Conservation (phyloP, 1,140 invertebrate species). For the Sarcophaga bullata region DNA sequence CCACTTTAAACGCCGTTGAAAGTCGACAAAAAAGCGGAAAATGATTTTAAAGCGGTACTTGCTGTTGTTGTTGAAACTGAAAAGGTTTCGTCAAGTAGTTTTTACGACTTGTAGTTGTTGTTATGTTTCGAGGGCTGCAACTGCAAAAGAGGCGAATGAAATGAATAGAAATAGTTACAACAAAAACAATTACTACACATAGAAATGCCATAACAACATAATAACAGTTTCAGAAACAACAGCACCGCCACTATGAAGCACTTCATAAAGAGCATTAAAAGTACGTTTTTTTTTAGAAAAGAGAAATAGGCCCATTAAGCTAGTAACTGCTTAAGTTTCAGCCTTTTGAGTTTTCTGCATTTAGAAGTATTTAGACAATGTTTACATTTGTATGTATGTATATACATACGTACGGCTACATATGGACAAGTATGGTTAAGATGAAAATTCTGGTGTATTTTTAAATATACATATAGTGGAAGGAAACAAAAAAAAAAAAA, state of each 20-base stretch:
- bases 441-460: too few relatives aligned
- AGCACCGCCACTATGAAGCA: not conserved
- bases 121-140: slow-evolving; percentile 5
- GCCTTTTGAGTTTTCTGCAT: slow-evolving; percentile 11
- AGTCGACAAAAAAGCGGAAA: slow-evolving; percentile 18
- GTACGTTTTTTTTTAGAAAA: not conserved
- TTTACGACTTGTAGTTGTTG: slow-evolving; percentile 14
- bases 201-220: slow-evolving; percentile 3
- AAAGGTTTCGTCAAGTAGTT: slow-evolving; percentile 21
- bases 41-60: slow-evolving; percentile 13
- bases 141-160: not conserved
- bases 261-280: slow-evolving; percentile 10
- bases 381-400: too few relatives aligned
- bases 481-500: not conserved
- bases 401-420: too few relatives aligned
- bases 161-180: not conserved
- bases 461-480: not conserved
- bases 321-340: slow-evolving; percentile 17
- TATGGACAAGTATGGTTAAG: too few relatives aligned
- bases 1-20: slow-evolving; percentile 3
- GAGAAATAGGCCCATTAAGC: slow-evolving; percentile 19
- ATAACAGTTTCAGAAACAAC: not conserved
- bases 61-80: not conserved
- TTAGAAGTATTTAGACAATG: not conserved
- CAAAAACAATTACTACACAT: slow-evolving; percentile 6